Percentiles rank a stretch among this genome's conserved stretches.
Conservation (phyloP, 2,113 vertebrate species). For the Nothoprocta pentlandii region DNA sequence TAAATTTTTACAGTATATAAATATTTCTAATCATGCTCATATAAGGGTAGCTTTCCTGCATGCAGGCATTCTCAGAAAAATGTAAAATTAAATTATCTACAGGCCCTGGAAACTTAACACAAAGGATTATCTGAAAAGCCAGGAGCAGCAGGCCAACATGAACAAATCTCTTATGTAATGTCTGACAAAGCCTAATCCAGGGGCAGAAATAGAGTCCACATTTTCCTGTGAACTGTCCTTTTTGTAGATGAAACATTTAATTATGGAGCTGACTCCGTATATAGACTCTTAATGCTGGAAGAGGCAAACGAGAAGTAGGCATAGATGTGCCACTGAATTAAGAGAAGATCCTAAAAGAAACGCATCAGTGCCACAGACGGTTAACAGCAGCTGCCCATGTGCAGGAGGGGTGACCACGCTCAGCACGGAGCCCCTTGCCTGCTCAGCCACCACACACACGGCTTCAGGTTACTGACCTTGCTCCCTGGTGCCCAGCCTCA, state of each 20-base stretch:
- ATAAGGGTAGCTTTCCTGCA: constrained; percentile 75
- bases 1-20: constrained; percentile 78
- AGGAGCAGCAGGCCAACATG: constrained; percentile 72
- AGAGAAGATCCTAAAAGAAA: constrained; percentile 72
- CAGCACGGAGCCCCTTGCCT: constrained; percentile 69
- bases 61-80: constrained; percentile 76
- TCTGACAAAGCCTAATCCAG: constrained; percentile 63
- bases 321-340: constrained; percentile 66
- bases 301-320: constrained; percentile 28
- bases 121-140: constrained; percentile 78
- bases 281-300: constrained; percentile 58
- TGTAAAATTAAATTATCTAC: constrained; percentile 79
- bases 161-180: constrained; percentile 72
- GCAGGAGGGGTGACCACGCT: constrained; percentile 61
- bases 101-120: constrained; percentile 76
- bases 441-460: constrained; percentile 18
- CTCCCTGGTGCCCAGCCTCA: not conserved
- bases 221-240: constrained; percentile 77
- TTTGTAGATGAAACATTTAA: constrained; percentile 79
- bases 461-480: not conserved
- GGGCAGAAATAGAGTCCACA: constrained; percentile 61
- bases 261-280: constrained; percentile 69
- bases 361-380: constrained; percentile 79
- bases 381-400: constrained; percentile 76
- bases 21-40: constrained; percentile 79